Evolutionary conservation across 2,797 vertebrate genomes (phyloP).

Genomic region (Clamator glandarius): DNA sequence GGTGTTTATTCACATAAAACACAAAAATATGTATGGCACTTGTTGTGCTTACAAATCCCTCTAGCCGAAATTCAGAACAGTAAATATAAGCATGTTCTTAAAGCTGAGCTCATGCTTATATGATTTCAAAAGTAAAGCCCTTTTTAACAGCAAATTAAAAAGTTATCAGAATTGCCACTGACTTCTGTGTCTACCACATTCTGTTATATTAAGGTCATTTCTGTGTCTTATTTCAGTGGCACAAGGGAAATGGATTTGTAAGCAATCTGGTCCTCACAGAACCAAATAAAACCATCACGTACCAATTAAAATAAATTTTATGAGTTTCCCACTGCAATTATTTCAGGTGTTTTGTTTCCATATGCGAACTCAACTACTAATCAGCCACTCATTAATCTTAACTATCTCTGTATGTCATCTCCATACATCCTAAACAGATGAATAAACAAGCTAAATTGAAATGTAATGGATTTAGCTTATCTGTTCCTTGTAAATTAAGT

Average conservation of each 20-base stretch:
- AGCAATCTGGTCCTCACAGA: neutral
- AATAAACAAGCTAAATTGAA: conserved; percentile 61
- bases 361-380: neutral
- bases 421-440: conserved; percentile 44
- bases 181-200: neutral
- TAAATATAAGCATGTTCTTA: neutral
- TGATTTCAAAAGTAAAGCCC: neutral
- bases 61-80: neutral
- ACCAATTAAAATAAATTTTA: conserved; percentile 40
- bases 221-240: neutral
- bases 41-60: neutral
- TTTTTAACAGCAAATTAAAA: neutral
- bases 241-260: neutral
- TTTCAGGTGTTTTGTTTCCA: conserved; percentile 59
- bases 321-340: conserved; percentile 42
- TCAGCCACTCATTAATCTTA: conserved; percentile 65
- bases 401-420: conserved; percentile 41
- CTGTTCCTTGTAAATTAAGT: conserved; percentile 23
- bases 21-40: neutral
- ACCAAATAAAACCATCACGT: neutral
- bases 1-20: neutral
- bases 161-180: neutral
- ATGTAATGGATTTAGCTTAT: conserved; percentile 13
- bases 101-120: neutral
- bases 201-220: neutral